Evolutionary conservation across 2,888 invertebrate genomes (phyloP).

Genomic region (Digitonthophagus gazella): DNA sequence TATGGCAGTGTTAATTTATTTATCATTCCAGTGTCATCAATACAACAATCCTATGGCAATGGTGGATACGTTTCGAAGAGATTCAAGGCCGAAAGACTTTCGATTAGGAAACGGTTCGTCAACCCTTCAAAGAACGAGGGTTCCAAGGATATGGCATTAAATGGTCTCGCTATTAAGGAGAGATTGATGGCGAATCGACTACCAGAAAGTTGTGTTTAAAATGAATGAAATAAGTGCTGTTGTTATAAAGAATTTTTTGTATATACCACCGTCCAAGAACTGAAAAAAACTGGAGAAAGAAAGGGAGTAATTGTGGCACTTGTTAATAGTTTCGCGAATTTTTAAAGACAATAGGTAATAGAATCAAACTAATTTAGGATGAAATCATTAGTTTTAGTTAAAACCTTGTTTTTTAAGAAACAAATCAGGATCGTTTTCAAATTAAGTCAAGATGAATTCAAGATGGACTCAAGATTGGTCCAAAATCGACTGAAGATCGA

Average conservation of each 20-base stretch:
- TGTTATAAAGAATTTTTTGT: conserved; percentile 30
- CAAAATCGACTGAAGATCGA: no score
- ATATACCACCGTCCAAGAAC: conserved; percentile 23
- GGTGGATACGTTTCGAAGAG: conserved; percentile 59
- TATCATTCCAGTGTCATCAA: conserved; percentile 47
- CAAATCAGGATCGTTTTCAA: no score
- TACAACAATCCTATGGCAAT: conserved; percentile 56
- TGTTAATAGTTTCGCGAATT: conserved; percentile 4
- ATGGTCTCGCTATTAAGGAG: conserved; percentile 84
- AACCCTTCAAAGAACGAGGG: conserved; percentile 45
- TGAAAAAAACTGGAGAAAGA: conserved; percentile 4
- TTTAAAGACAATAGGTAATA: conserved; percentile 9
- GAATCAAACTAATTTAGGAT: no score
- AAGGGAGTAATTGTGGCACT: background rate
- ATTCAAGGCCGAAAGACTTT: conserved; percentile 54
- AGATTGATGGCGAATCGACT: conserved; percentile 82
- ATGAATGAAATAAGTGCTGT: conserved; percentile 30
- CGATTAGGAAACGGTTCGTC: conserved; percentile 54
- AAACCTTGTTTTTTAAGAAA: no score
- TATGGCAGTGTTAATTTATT: background rate
- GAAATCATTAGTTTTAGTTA: no score
- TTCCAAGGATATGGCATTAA: conserved; percentile 61
- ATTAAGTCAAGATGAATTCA: no score
- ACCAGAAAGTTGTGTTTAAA: conserved; percentile 85
- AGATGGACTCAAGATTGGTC: no score